phyloP scores from a whole-genome alignment of 2,797 vertebrate species.

The Octomys mimax region DNA sequence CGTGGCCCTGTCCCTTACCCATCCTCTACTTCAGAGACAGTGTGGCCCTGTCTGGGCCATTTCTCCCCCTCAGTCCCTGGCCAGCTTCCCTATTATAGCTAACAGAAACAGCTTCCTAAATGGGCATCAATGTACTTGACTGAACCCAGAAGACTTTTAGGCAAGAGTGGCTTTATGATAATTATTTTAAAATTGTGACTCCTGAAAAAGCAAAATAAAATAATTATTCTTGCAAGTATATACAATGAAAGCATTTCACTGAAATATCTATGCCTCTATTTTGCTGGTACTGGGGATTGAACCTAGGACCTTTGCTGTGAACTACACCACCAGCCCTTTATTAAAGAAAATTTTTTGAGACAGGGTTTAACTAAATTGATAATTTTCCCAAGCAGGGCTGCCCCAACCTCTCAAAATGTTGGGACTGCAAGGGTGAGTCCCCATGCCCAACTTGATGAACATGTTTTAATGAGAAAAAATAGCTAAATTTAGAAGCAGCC shows the following conservation, averaged over 20 bases:
- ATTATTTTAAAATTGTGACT: background rate
- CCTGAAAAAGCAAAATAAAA: too few species aligned
- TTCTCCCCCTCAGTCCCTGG: background rate
- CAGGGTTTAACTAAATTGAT: background rate
- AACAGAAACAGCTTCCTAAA: background rate
- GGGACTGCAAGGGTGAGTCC: background rate
- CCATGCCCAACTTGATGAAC: background rate
- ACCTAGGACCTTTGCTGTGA: background rate
- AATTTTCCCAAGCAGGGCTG: background rate
- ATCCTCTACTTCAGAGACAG: background rate
- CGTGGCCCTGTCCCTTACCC: background rate
- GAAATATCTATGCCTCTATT: background rate
- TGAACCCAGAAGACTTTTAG: background rate
- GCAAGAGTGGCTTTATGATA: background rate
- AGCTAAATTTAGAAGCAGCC: background rate
- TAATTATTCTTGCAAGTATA: background rate
- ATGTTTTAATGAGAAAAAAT: background rate
- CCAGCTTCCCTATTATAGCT: background rate
- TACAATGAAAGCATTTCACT: background rate
- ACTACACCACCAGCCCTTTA: background rate
- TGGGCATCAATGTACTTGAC: background rate
- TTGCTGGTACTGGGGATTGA: background rate
- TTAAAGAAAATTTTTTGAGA: background rate
- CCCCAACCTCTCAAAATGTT: background rate
- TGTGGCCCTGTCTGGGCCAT: background rate